Conservation (phyloP, 2,888 invertebrate genomes). For the Andrena minutula region DNA sequence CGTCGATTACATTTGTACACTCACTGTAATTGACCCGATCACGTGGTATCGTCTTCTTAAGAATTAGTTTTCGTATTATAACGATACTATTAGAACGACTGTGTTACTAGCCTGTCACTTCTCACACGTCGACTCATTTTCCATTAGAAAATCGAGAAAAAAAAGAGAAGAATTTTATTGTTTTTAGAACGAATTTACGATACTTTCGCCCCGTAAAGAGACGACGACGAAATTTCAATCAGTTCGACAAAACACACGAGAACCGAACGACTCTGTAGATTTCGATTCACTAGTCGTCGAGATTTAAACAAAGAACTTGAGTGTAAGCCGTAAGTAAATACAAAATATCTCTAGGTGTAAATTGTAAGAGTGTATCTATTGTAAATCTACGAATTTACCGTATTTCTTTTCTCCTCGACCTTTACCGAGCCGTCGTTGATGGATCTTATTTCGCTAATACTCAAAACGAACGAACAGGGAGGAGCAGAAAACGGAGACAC, state of each 20-base stretch:
- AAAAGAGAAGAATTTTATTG: not conserved
- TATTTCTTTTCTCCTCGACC: constrained; percentile 49
- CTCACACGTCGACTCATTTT: constrained; percentile 20
- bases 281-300: constrained; percentile 74
- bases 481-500: not conserved
- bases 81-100: constrained; percentile 27
- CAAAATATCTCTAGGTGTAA: constrained; percentile 65
- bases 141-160: not conserved
- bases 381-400: constrained; percentile 72
- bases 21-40: constrained; percentile 29
- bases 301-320: constrained; percentile 54
- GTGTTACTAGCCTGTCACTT: constrained; percentile 13
- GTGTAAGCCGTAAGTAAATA: constrained; percentile 64
- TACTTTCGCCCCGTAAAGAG: constrained; percentile 37
- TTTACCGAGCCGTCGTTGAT: constrained; percentile 49
- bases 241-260: constrained; percentile 58
- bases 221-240: constrained; percentile 61
- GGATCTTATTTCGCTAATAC: constrained; percentile 13
- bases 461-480: not conserved
- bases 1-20: constrained; percentile 58
- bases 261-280: constrained; percentile 61
- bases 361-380: constrained; percentile 76
- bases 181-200: constrained; percentile 19
- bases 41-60: constrained; percentile 11
- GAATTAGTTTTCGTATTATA: constrained; percentile 20